Evolutionary conservation across 1,140 invertebrate species (phyloP).

Genomic region (Camponotus pennsylvanicus): DNA sequence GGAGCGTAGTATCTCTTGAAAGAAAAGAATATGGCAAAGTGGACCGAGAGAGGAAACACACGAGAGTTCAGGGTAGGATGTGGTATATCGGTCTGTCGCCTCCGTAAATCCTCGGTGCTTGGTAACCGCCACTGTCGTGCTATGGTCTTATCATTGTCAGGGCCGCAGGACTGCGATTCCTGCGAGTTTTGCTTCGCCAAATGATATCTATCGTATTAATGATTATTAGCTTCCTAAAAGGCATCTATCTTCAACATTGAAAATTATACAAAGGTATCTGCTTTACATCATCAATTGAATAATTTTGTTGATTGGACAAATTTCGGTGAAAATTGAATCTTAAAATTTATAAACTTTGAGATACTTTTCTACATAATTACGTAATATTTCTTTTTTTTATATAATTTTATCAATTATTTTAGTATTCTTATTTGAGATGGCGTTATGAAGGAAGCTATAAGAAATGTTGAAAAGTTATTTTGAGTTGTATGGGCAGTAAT

Average conservation of each 20-base stretch:
- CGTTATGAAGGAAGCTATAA: neutral
- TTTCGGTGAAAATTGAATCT: neutral
- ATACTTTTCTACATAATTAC: neutral
- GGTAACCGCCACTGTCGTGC: conserved; percentile 77
- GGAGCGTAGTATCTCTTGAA: conserved; percentile 61
- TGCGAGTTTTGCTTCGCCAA: conserved; percentile 35
- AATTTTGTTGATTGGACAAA: neutral
- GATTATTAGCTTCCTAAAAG: conserved; percentile 4
- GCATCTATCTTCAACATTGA: neutral
- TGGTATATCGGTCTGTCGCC: conserved; percentile 79
- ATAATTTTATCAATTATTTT: neutral
- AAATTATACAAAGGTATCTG: conserved; percentile 1
- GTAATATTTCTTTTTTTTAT: neutral
- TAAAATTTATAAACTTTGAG: neutral
- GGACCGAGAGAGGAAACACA: conserved; percentile 68
- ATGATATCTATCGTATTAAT: conserved; percentile 9
- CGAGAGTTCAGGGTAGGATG: conserved; percentile 67
- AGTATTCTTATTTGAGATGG: neutral
- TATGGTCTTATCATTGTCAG: conserved; percentile 77
- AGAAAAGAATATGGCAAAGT: conserved; percentile 68
- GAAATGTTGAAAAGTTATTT: neutral
- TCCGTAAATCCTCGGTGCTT: conserved; percentile 77
- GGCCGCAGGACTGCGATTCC: conserved; percentile 70
- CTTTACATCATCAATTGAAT: neutral
- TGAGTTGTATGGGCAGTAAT: conserved; percentile 3